phyloP scores from a whole-genome alignment of 2,888 invertebrate species.

The Anodontia alba region DNA sequence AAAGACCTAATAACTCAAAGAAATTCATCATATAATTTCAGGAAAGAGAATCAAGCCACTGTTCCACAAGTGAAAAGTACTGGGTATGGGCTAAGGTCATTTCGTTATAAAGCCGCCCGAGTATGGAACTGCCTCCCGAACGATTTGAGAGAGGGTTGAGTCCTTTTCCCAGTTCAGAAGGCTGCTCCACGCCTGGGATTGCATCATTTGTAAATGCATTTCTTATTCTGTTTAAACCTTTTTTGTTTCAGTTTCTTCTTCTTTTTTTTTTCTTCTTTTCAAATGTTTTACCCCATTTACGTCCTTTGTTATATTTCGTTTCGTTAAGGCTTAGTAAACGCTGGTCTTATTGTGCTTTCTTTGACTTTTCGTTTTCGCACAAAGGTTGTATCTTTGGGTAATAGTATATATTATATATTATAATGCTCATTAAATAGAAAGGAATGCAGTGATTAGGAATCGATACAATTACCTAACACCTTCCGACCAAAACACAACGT shows the following conservation, averaged over 20 bases:
- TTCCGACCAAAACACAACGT: too few relatives aligned
- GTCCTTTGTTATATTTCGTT: background rate
- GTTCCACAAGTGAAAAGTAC: background rate
- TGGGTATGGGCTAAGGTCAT: background rate
- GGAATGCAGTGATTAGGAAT: too few relatives aligned
- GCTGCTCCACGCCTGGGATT: background rate
- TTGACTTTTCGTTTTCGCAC: background rate
- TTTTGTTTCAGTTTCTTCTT: background rate
- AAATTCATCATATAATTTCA: background rate
- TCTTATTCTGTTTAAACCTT: background rate
- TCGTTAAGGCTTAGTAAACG: background rate
- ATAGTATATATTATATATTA: too few relatives aligned
- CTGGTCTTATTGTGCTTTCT: background rate
- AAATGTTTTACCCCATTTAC: too few relatives aligned
- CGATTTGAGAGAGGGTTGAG: background rate
- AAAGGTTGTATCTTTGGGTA: too few relatives aligned
- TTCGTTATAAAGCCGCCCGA: background rate
- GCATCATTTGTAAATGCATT: background rate
- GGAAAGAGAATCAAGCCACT: background rate
- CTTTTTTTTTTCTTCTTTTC: background rate
- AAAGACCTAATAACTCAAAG: too few relatives aligned
- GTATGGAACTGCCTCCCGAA: background rate
- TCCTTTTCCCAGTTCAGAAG: background rate
- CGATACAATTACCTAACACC: too few relatives aligned
- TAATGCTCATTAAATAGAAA: too few relatives aligned